These are phyloP conservation scores for Circaetus cinerascens DNA, from an alignment of 2,113 vertebrate genomes.

Conservation along the genomic window DNA sequence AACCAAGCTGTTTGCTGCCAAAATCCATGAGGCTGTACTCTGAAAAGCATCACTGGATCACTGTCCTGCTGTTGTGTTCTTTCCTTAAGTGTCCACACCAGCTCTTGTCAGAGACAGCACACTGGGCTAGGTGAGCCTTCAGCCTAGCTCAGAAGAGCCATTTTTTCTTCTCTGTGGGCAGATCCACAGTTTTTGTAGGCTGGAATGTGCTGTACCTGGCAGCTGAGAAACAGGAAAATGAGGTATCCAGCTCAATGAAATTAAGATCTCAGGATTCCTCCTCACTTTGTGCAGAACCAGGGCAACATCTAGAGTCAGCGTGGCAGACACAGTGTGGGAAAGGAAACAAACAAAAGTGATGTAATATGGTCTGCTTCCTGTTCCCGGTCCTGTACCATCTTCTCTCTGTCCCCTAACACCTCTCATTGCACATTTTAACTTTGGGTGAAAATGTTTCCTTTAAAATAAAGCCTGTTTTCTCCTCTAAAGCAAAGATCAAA, in stretches of 20 bases:
- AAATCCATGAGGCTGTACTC: not conserved
- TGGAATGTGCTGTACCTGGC: not conserved
- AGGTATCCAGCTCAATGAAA: not conserved
- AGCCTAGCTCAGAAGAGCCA: not conserved
- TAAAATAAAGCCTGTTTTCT: slow-evolving; percentile 10
- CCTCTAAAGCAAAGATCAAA: slow-evolving; percentile 4
- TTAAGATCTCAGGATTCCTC: not conserved
- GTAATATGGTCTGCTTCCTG: not conserved
- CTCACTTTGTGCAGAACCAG: not conserved
- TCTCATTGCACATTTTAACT: not conserved
- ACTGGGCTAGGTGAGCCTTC: not conserved
- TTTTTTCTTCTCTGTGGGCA: not conserved
- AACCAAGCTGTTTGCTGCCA: not conserved
- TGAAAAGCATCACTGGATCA: not conserved
- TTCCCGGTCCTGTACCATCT: not conserved
- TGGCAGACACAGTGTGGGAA: not conserved
- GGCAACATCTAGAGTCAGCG: not conserved
- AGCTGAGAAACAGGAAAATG: not conserved
- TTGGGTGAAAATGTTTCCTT: not conserved
- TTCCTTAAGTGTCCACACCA: not conserved
- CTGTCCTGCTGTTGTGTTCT: not conserved
- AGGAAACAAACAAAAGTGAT: not conserved
- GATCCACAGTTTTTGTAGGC: not conserved
- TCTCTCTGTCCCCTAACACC: not conserved
- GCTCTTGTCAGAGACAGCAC: not conserved